A percentile compares a stretch with the other conserved stretches of the same genome.
Evolutionary conservation across 1,140 invertebrate genomes (phyloP).

Genomic region (Rhagoletis zephyria): DNA sequence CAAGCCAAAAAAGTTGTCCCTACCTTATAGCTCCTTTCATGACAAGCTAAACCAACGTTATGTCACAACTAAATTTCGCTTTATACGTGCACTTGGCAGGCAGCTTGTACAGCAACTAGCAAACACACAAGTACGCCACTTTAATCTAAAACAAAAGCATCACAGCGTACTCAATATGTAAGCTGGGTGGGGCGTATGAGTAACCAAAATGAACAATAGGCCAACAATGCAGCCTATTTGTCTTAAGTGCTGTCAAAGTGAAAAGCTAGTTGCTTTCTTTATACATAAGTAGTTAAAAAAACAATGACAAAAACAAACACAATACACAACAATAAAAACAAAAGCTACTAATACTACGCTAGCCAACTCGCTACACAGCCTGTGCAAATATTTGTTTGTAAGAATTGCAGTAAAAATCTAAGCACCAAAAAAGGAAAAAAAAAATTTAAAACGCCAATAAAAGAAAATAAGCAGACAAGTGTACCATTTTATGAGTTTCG

Average conservation of each 20-base stretch:
- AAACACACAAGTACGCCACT: too few species aligned
- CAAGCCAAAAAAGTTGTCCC: too few species aligned
- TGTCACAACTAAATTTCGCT: too few species aligned
- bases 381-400: neutral
- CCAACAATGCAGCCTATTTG: neutral
- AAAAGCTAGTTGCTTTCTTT: neutral
- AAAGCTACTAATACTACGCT: neutral
- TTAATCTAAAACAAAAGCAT: neutral
- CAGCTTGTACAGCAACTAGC: too few species aligned
- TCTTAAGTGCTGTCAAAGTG: neutral
- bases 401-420: neutral
- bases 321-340: neutral
- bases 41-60: too few species aligned
- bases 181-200: neutral
- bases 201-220: conserved; percentile 8
- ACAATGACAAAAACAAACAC: neutral
- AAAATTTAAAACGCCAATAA: neutral
- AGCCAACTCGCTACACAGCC: neutral
- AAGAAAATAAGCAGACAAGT: neutral
- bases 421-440: neutral
- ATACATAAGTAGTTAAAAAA: neutral
- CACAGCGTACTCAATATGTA: neutral
- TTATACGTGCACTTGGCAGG: too few species aligned
- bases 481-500: neutral
- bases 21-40: too few species aligned